Base-by-base conservation (phyloP, 2,888 invertebrate species). In the Notodonta ziczac region DNA sequence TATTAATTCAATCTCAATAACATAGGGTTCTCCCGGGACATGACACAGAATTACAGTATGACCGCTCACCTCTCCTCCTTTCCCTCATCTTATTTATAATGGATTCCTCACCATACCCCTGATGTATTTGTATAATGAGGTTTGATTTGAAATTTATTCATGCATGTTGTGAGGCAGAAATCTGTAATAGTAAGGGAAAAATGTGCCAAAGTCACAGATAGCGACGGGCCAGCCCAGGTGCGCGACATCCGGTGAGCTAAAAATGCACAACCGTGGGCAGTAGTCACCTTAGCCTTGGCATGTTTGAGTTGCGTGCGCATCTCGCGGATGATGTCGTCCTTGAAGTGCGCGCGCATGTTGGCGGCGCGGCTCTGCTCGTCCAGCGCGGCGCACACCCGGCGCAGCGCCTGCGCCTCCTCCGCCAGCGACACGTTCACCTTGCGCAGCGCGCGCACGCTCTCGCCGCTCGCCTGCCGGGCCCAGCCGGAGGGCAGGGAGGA, bases 241-340 rank as follows among this genome's bases (percentile, higher is more conserved):
- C 24, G 24, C 24, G 24, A 24, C 24, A 24, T 24, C 24, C 24
- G 24, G 24, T 24, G 24, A 24, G 8, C 4, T 39, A 4, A 4
- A 39, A 39, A 39, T 39, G 24, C 24, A 39, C 39, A 8, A 39
- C 2, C 8, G 8, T 39, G 24, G 24, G 24, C 24, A 39, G 39
- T 39, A 40, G 10, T 42, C 9, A 90, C 91, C 90, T 92, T 91
- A 4, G 83, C 80, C 70, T 89, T 90, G 32, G 90, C 88, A 74
- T 93, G 91, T 70, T 94, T 94, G 56, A 96, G 89, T 83, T 96
- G 95, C 53, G 94, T 88, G 4, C 96, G 82, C 91, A 96, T 91
- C 85, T 95, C 95, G 62, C 94, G 94, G 62, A 96, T 95, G 74
- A 96, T 94, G 65, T 95, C 95, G 72, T 96, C 95, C 79, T 94